Evolutionary conservation across 2,888 invertebrate species (phyloP).

Genomic region (Atherix ibis): DNA sequence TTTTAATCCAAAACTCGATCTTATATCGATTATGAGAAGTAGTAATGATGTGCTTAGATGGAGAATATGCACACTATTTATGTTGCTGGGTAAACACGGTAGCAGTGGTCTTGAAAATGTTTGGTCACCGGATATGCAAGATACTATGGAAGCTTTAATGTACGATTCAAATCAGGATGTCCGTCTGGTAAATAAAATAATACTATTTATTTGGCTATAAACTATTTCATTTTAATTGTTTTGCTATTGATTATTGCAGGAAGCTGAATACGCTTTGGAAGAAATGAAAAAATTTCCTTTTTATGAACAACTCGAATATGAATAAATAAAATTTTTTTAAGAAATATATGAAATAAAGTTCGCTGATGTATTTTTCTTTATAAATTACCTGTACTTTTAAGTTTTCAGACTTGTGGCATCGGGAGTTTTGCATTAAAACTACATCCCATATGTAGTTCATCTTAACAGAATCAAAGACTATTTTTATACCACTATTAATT

Average conservation of each 20-base stretch:
- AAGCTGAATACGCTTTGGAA: slow-evolving; percentile 26
- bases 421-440: no score
- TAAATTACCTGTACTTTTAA: no score
- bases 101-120: slow-evolving; percentile 40
- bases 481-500: no score
- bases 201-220: background rate
- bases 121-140: slow-evolving; percentile 23
- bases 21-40: slow-evolving; percentile 41
- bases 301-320: no score
- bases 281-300: slow-evolving; percentile 30
- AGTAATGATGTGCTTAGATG: slow-evolving; percentile 40
- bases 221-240: background rate
- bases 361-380: no score
- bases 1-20: slow-evolving; percentile 36
- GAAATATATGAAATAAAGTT: no score
- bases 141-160: slow-evolving; percentile 22
- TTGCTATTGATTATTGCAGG: slow-evolving; percentile 12
- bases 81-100: slow-evolving; percentile 50
- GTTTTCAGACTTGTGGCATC: no score
- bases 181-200: slow-evolving; percentile 15
- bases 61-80: slow-evolving; percentile 55
- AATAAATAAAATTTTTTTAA: no score
- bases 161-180: slow-evolving; percentile 21
- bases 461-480: no score
- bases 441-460: no score